Evolutionary conservation across 2,888 invertebrate species (phyloP).

Genomic region (Nymphalis polychloros): DNA sequence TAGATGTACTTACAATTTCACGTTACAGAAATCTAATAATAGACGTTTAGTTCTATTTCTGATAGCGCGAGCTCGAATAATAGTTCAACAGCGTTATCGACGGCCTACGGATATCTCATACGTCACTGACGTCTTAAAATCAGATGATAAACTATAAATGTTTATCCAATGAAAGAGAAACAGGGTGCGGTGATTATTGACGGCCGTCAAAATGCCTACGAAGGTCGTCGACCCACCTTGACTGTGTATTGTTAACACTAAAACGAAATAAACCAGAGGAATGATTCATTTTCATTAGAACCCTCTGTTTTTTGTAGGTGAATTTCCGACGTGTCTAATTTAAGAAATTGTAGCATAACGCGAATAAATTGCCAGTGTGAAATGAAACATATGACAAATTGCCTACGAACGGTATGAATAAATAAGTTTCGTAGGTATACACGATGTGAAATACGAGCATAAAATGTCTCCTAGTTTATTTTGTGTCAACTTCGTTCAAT

Average conservation of each 20-base stretch:
- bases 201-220: slow-evolving; percentile 11
- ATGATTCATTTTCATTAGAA: slow-evolving; percentile 16
- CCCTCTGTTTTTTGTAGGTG: neutral
- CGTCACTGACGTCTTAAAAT: slow-evolving; percentile 6
- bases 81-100: slow-evolving; percentile 12
- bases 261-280: slow-evolving; percentile 15
- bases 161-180: slow-evolving; percentile 9
- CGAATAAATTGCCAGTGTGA: slow-evolving; percentile 32
- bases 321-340: slow-evolving; percentile 22
- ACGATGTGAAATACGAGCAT: neutral
- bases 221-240: slow-evolving; percentile 20
- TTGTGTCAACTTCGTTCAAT: neutral
- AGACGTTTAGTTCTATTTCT: slow-evolving; percentile 13
- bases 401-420: slow-evolving; percentile 23
- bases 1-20: slow-evolving; percentile 2
- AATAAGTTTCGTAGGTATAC: slow-evolving; percentile 13
- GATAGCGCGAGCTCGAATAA: slow-evolving; percentile 4
- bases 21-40: slow-evolving; percentile 6
- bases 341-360: slow-evolving; percentile 21
- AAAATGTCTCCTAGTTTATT: neutral
- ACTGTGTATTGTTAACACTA: slow-evolving; percentile 14
- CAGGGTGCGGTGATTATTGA: slow-evolving; percentile 9
- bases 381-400: slow-evolving; percentile 32
- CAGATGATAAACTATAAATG: slow-evolving; percentile 4
- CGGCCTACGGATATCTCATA: neutral